phyloP scores from a whole-genome alignment of 2,113 vertebrate species.

The Salvator merianae region DNA sequence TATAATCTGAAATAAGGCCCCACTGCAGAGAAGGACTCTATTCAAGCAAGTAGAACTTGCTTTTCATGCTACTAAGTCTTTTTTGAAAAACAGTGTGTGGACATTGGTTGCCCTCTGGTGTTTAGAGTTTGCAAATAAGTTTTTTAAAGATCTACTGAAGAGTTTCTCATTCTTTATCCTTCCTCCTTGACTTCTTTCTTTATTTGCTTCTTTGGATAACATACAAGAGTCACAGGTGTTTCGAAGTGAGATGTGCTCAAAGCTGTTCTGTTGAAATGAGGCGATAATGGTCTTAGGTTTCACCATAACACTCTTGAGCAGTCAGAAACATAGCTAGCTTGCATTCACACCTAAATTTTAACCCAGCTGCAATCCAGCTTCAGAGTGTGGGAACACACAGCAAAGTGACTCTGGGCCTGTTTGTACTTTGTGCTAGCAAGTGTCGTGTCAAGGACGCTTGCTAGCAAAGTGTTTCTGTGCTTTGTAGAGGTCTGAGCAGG shows the following conservation, averaged over 20 bases:
- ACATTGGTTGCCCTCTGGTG: conserved; percentile 25
- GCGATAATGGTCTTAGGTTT: background rate
- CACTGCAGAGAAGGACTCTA: background rate
- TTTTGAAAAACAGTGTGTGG: background rate
- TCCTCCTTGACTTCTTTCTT: background rate
- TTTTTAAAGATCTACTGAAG: background rate
- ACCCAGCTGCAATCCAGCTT: too few species aligned
- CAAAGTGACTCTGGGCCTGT: too few species aligned
- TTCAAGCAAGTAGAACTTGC: background rate
- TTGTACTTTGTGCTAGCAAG: too few species aligned
- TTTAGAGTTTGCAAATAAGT: background rate
- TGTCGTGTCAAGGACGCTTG: too few species aligned
- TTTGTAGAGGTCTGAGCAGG: too few species aligned
- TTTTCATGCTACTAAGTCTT: background rate
- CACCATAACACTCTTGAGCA: background rate
- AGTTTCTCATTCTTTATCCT: background rate
- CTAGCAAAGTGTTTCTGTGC: too few species aligned
- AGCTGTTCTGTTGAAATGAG: background rate
- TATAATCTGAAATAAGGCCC: too few species aligned
- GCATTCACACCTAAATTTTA: too few species aligned
- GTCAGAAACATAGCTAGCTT: background rate
- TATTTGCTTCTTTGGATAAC: background rate
- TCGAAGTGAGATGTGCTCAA: background rate
- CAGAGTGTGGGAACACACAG: too few species aligned
- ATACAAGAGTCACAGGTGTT: background rate